These are phyloP conservation scores for Dendrolimus houi DNA, from an alignment of 2,888 invertebrate genomes.

Conservation along the genomic window DNA sequence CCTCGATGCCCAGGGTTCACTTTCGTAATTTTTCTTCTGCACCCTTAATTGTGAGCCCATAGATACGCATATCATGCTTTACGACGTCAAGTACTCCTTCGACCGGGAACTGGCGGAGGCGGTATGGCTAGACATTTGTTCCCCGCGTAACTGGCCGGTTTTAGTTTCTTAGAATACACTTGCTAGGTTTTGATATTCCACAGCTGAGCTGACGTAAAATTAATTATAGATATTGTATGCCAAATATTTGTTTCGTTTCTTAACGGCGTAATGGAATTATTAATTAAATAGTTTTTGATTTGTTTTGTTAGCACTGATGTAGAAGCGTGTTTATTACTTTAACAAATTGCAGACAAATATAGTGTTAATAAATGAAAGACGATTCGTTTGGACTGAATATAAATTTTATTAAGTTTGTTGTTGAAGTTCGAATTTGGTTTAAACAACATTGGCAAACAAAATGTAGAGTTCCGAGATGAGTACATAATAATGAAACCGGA, in stretches of 20 bases:
- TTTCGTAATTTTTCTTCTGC: no score
- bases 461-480: not conserved
- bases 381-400: not conserved
- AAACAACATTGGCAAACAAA: not conserved
- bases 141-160: no score
- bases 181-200: no score
- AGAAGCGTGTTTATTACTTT: not conserved
- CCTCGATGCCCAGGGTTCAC: no score
- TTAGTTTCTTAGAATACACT: no score
- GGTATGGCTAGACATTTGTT: no score
- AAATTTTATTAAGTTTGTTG: not conserved
- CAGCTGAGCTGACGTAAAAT: not conserved
- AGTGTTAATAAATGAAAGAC: not conserved
- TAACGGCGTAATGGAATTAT: not conserved
- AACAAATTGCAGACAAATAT: not conserved
- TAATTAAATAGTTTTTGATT: constrained; percentile 1
- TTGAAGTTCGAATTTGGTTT: not conserved
- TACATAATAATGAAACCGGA: no score
- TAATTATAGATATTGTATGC: not conserved
- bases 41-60: no score
- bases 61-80: no score
- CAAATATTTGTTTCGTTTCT: constrained; percentile 5
- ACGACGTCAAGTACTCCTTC: no score
- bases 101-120: no score
- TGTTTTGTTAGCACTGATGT: not conserved